These are phyloP conservation scores for Enteromius thamalakanensis DNA, from an alignment of 2,797 vertebrate genomes.

Conservation along the genomic window DNA sequence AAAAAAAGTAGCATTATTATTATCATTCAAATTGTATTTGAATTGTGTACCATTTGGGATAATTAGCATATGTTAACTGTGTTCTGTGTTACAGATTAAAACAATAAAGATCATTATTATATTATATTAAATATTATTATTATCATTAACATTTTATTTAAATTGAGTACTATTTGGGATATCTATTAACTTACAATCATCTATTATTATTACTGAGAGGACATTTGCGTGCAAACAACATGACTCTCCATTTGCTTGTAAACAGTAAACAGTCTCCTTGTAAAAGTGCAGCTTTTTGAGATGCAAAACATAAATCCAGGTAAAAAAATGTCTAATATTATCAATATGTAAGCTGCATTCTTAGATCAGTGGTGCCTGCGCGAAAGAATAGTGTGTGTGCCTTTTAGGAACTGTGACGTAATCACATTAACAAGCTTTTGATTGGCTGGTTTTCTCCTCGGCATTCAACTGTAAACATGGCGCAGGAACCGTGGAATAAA, in stretches of 20 bases:
- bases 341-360: too few relatives aligned
- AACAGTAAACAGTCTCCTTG: not conserved
- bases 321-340: not conserved
- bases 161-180: not conserved
- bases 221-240: not conserved
- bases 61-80: not conserved
- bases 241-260: not conserved
- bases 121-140: not conserved
- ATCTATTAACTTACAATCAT: not conserved
- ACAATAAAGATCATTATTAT: not conserved
- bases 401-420: slow-evolving; percentile 39
- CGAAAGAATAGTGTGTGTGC: not conserved
- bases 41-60: not conserved
- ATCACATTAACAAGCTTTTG: not conserved
- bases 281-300: not conserved
- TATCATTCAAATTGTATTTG: not conserved
- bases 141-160: not conserved
- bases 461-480: slow-evolving; percentile 67
- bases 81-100: not conserved
- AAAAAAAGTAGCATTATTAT: not conserved
- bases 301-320: not conserved
- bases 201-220: not conserved
- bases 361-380: not conserved
- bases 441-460: slow-evolving; percentile 34
- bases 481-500: slow-evolving; percentile 74